Percentiles rank a stretch among this genome's conserved stretches.
Conservation (phyloP, 2,888 invertebrate species). For the Tetragonula carbonaria region DNA sequence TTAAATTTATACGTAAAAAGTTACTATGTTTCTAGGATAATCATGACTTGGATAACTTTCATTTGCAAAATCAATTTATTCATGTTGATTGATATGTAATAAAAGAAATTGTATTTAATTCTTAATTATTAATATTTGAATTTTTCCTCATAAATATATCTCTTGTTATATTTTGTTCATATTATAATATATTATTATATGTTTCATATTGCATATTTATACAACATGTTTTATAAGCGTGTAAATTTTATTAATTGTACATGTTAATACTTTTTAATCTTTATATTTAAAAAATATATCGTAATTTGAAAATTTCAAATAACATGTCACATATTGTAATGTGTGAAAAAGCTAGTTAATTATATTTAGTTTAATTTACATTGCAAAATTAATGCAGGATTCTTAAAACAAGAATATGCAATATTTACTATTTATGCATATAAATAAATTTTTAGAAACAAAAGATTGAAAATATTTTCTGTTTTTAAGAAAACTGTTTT, state of each 20-base stretch:
- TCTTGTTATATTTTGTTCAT: not conserved
- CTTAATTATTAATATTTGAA: not conserved
- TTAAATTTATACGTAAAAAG: not conserved
- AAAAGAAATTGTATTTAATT: not conserved
- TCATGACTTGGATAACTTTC: not conserved
- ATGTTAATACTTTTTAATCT: not conserved
- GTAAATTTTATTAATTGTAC: not conserved
- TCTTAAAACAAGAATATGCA: constrained; percentile 1
- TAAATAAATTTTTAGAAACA: not conserved
- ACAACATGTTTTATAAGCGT: not conserved
- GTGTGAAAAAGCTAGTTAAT: not conserved
- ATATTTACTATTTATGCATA: not conserved
- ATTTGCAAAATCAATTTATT: not conserved
- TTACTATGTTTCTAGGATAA: not conserved
- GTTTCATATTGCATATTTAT: not conserved
- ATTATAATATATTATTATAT: not conserved
- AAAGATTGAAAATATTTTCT: not conserved
- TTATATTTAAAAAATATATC: constrained; percentile 1
- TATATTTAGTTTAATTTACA: not conserved
- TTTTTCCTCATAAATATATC: not conserved
- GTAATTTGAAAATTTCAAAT: not conserved
- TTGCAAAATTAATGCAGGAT: not conserved
- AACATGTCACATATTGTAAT: not conserved
- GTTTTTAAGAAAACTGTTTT: not conserved
- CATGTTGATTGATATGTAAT: not conserved